A percentile compares a stretch with the other conserved stretches of the same genome.
Evolutionary conservation across 2,113 vertebrate species (phyloP).

Genomic region (Lepus americanus): DNA sequence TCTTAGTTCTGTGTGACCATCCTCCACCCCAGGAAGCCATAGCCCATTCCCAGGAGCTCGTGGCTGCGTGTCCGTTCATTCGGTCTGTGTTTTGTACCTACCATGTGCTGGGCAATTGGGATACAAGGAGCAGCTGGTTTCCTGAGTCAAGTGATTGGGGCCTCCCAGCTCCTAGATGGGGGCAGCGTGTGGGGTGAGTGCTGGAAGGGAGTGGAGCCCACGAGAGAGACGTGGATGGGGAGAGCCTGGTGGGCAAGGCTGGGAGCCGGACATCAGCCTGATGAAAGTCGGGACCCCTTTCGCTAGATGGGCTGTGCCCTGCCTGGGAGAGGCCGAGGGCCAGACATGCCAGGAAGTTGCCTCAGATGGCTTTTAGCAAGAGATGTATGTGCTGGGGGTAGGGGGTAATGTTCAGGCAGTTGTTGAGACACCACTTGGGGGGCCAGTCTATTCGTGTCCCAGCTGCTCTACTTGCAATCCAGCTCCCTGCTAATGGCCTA

Average conservation of each 20-base stretch:
- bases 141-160: background rate
- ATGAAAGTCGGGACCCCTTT: background rate
- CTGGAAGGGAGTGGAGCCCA: background rate
- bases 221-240: background rate
- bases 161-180: accelerated
- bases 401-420: no score
- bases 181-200: background rate
- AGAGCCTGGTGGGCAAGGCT: background rate
- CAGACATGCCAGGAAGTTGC: background rate
- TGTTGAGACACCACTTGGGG: no score
- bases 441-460: no score
- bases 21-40: background rate
- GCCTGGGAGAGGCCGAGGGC: background rate
- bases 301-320: background rate
- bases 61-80: background rate
- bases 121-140: background rate
- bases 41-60: background rate
- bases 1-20: background rate
- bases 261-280: background rate
- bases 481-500: no score
- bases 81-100: background rate
- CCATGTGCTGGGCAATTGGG: background rate
- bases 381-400: background rate
- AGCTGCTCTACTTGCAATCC: no score
- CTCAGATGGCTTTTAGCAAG: background rate